Percentiles rank a stretch among this genome's conserved stretches.
Evolutionary conservation across 2,113 vertebrate genomes (phyloP).

Genomic region (Tapirus terrestris): DNA sequence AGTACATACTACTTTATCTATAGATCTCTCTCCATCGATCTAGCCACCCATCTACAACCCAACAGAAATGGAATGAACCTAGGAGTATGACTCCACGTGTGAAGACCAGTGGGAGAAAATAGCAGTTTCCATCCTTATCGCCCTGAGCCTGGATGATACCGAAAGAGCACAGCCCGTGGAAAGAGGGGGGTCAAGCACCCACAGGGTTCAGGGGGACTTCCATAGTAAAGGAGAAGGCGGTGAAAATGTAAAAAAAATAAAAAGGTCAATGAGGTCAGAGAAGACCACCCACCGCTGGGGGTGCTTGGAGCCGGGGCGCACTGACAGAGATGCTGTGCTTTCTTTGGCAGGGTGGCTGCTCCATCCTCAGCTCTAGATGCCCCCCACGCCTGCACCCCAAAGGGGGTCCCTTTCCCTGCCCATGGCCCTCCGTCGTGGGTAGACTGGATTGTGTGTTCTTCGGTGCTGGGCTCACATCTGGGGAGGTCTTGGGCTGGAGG

Average conservation of each 20-base stretch:
- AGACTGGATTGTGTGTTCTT: background rate
- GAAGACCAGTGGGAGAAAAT: background rate
- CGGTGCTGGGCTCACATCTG: background rate
- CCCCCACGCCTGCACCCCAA: background rate
- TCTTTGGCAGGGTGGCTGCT: too few relatives aligned
- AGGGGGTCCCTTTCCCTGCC: too few relatives aligned
- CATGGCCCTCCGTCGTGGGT: too few relatives aligned
- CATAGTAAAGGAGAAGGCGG: background rate
- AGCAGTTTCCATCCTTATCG: too few relatives aligned
- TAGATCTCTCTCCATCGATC: background rate
- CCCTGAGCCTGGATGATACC: background rate
- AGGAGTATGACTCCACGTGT: too few relatives aligned
- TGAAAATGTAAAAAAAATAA: background rate
- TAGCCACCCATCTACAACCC: too few relatives aligned
- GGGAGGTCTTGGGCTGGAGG: background rate
- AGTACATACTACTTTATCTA: background rate
- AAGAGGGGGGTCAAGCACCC: too few relatives aligned
- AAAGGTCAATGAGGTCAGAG: background rate
- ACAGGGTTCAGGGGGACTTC: background rate
- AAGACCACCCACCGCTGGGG: accelerated
- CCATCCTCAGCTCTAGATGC: background rate
- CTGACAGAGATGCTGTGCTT: background rate
- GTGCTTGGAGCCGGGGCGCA: background rate
- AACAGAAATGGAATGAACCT: background rate
- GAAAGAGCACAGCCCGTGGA: accelerated